Base-by-base conservation (phyloP, 2,113 vertebrate species). In the Irena cyanogastra region DNA sequence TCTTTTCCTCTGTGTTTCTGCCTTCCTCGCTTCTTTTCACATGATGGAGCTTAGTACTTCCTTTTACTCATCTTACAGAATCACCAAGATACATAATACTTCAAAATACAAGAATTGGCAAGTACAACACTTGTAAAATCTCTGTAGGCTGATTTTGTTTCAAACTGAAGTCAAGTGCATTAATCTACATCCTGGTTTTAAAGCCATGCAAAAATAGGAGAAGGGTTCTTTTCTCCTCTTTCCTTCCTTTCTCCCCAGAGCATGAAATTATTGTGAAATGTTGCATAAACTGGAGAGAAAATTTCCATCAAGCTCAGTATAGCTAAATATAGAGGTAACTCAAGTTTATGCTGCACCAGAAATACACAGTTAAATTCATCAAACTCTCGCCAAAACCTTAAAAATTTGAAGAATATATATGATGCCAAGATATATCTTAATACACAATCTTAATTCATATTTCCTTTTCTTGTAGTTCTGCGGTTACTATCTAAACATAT, bases 251-350 rank as follows among this genome's bases (percentile, higher is more conserved):
- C 31, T 79, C 33, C 44, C 31, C 16, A 91, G 37, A 81, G 31
- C 49, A 69, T 75, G 56, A 94, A 75, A 76, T 84, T 75, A 59
- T 79, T 89, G 39, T 92, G 61, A 94, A 95, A 72, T 94, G n/a
- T 64, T 89, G 41, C 22, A 57, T 61, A 93, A 83, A 72, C 23
- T 83, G 41, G 15, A 89, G 27, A 16, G 23, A 68, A 78, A 75
- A 53, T 45, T 87, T 89, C 60, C 69, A 84, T 87, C 8, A n/a
- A 42, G 39, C 45, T 14, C 18, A 60, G 3, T 81, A 82, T 61
- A 61, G 11, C 21, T 89, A 87, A 89, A 87, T 83, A 63, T 21
- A 94, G 52, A 90, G 11, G 10, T 50, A 90, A 53, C 21, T 88
- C 16, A 49, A 56, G 53, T 47, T 90, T 75, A 12, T 87, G 27